Base-by-base conservation (phyloP, 1,140 invertebrate species). In the Campodea augens region DNA sequence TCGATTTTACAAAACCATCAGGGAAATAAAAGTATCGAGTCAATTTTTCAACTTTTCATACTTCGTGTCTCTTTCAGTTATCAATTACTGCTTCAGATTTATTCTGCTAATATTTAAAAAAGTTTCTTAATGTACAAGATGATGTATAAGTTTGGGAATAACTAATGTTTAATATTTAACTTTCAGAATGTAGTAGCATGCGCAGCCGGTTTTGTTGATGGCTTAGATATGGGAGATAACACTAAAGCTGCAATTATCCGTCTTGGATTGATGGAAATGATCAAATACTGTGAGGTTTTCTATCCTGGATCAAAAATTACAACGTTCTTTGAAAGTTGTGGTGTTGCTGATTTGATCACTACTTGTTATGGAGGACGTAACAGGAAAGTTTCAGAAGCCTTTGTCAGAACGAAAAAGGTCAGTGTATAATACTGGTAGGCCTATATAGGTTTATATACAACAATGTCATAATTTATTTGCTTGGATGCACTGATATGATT, bases 291-390 rank as follows among this genome's bases (percentile, higher is more conserved):
- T 2, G 79, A 91, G 51, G 73, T 81, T 22, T 90, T 90, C 61
- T 90, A 85, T 58, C 78, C 82, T 2, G 81, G 81, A 37, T 78
- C 78, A 48, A 81, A 87, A 62, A 62, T 93, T 13, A 68, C 78
- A 3, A 98, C 93, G 2, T 99, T 98, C 69, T 89, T 98, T 56
- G 95, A 99, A 66, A 95, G 89, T 55, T 99, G 96, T 61, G 96
- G 96, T 29, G 82, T 99, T 10, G 96, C 95, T 44, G 96, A 99
- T 74, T 72, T 99, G 22, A 90, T 99, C 47, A 98, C 95, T 1
- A 98, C 96, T 2, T 99, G 95, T 60, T 98, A 98, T 60, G 93
- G 85, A 65, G 96, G 96, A 5, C 73, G 96, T 44, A 99, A 99
- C 62, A 71, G 93, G 49, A 81, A 76, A 61, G 85, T 98, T 18